phyloP scores from a whole-genome alignment of 1,140 invertebrate species.

The Bombus balteatus region DNA sequence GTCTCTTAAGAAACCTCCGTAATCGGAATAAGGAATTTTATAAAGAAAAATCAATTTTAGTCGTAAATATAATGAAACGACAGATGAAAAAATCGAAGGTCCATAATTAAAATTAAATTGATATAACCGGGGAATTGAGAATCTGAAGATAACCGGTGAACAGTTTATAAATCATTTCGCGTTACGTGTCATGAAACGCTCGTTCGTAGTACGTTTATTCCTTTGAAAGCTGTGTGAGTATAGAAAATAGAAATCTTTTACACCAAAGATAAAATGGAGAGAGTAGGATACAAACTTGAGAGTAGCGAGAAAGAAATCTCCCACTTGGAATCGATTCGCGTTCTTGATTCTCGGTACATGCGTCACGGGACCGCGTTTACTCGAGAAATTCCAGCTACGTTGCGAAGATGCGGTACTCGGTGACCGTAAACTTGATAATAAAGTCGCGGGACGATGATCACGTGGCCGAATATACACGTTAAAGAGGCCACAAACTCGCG shows the following conservation, averaged over 20 bases:
- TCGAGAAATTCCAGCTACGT: slow-evolving; percentile 6
- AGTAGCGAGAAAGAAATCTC: neutral
- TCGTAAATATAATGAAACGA: neutral
- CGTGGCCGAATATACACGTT: neutral
- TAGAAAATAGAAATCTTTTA: neutral
- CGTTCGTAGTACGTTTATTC: neutral
- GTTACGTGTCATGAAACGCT: too few species aligned
- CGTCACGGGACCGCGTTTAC: neutral
- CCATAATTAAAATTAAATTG: neutral
- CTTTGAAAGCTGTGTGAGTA: neutral
- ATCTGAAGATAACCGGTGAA: neutral
- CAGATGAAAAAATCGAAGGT: neutral
- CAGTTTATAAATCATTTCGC: neutral
- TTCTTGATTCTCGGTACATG: neutral
- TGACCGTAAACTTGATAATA: slow-evolving; percentile 18
- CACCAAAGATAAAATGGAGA: neutral
- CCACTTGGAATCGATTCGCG: neutral
- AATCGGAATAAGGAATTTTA: neutral
- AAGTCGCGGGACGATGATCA: neutral
- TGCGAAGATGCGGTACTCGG: neutral
- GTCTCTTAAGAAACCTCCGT: too few species aligned
- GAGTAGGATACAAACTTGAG: too few species aligned
- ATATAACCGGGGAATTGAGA: neutral
- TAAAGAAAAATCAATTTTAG: neutral
- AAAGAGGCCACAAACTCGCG: neutral